A percentile compares a stretch with the other conserved stretches of the same genome.
Evolutionary conservation across 2,113 vertebrate genomes (phyloP).

Genomic region (Percina caprodes): DNA sequence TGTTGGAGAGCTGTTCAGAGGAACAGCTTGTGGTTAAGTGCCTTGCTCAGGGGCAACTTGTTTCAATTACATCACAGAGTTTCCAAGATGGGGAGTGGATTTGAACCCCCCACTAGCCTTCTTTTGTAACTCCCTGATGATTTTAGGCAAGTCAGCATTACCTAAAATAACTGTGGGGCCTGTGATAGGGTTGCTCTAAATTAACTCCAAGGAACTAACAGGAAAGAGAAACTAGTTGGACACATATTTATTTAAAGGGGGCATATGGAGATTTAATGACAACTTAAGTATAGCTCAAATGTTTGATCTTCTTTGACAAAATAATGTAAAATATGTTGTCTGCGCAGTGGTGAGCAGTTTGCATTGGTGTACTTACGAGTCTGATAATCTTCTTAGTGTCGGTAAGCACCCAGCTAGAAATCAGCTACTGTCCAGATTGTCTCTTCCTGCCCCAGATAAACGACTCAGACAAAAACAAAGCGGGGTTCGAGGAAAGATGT

Average conservation of each 20-base stretch:
- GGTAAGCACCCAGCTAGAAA: slow-evolving; percentile 83
- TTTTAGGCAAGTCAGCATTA: slow-evolving; percentile 31
- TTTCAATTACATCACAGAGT: slow-evolving; percentile 27
- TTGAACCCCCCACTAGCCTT: slow-evolving; percentile 10
- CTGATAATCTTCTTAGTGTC: slow-evolving; percentile 91
- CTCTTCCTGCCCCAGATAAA: slow-evolving; percentile 82
- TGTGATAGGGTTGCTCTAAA: slow-evolving; percentile 29
- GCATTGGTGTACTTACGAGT: slow-evolving; percentile 84
- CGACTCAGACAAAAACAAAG: slow-evolving; percentile 79
- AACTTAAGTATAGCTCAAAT: slow-evolving; percentile 30
- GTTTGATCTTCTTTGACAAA: slow-evolving; percentile 36
- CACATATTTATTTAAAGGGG: slow-evolving; percentile 35
- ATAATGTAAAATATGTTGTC: slow-evolving; percentile 61
- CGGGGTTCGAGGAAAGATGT: slow-evolving; percentile 65
- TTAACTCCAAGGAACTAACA: slow-evolving; percentile 14
- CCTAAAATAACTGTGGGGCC: slow-evolving; percentile 29
- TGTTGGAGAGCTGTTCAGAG: slow-evolving; percentile 14
- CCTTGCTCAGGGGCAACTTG: slow-evolving; percentile 31
- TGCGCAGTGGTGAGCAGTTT: slow-evolving; percentile 72
- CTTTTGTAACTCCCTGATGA: slow-evolving; percentile 29
- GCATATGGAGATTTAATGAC: slow-evolving; percentile 19
- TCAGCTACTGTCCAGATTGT: slow-evolving; percentile 87
- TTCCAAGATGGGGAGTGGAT: slow-evolving; percentile 23
- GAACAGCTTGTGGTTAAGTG: neutral
- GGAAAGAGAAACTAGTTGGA: slow-evolving; percentile 1